Base-by-base conservation (phyloP, 2,113 vertebrate species). In the Coreoperca whiteheadi region DNA sequence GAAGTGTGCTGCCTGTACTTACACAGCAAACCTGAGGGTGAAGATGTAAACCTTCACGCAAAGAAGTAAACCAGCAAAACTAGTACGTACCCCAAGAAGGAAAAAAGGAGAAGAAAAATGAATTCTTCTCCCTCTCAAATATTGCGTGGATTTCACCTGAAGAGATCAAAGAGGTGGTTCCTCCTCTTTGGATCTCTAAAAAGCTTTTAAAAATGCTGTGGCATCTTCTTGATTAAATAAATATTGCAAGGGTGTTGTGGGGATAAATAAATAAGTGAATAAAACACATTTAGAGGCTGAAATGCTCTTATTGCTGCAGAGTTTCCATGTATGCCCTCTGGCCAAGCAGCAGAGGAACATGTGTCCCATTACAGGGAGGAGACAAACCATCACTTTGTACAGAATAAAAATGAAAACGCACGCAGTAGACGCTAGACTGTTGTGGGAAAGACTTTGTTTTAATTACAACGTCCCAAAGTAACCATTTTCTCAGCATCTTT, bases 201-300 rank as follows among this genome's bases (percentile, higher is more conserved):
- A 88, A 93, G 92, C 95, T 92, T 94, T 94, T 91, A 76, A 90
- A 91, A 89, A 90, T 65, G 28, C 63, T 61, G 53, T 37, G 28
- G 79, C 69, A 16, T 79, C 68, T 86, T 74, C 73, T 83, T 74
- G 69, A 88, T 74, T 66, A 81, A 84, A 88, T 95, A 89, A 94
- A 94, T 95, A 94, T 92, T 95, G 93, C 89, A 94, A 70, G 80
- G 81, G 77, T 90, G 89, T 88, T 89, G 74, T 84, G 78, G 74
- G 73, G 86, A 86, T 84, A 77, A 89, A 94, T 92, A 93, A 93
- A 92, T 93, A 91, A 88, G 64, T 73, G 74, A 79, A 87, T 83
- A 88, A 83, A 88, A 89, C 79, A 90, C 86, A 90, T 92, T 89
- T 92, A 14, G 18, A 77, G 82, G 77, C 79, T 84, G 77, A 90